A percentile compares a stretch with the other conserved stretches of the same genome.
Evolutionary conservation across 2,113 vertebrate genomes (phyloP).

Genomic region (Xerus inauris): DNA sequence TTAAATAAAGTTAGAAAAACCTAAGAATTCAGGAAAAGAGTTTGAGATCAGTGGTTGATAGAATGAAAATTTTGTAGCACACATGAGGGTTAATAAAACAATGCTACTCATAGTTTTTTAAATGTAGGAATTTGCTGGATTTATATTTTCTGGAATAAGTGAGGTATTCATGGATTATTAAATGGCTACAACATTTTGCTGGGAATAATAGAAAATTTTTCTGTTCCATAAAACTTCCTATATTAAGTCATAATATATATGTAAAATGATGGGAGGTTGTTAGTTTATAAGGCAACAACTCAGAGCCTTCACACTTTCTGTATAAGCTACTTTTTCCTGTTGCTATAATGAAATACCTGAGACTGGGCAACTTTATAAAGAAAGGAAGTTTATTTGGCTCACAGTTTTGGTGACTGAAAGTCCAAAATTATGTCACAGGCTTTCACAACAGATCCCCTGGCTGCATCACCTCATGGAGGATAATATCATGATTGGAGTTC

Average conservation of each 20-base stretch:
- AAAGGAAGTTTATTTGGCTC: neutral
- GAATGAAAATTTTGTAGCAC: neutral
- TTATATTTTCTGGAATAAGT: neutral
- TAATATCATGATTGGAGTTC: neutral
- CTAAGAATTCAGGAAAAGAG: neutral
- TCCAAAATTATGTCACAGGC: neutral
- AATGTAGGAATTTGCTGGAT: neutral
- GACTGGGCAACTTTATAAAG: neutral
- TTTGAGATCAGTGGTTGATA: neutral
- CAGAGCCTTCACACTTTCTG: neutral
- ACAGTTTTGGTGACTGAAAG: neutral
- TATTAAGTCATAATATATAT: neutral
- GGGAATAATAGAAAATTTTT: neutral
- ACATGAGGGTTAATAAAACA: neutral
- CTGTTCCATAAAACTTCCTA: neutral
- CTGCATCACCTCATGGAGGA: neutral
- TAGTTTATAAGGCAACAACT: neutral
- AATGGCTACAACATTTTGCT: neutral
- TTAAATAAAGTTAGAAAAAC: slow-evolving; percentile 41
- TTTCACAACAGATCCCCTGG: neutral
- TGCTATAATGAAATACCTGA: neutral
- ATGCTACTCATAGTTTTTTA: neutral
- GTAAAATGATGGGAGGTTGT: neutral
- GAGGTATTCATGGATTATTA: neutral
- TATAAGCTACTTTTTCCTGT: neutral